phyloP scores from a whole-genome alignment of 2,113 vertebrate genomes.

The Tragelaphus scriptus region DNA sequence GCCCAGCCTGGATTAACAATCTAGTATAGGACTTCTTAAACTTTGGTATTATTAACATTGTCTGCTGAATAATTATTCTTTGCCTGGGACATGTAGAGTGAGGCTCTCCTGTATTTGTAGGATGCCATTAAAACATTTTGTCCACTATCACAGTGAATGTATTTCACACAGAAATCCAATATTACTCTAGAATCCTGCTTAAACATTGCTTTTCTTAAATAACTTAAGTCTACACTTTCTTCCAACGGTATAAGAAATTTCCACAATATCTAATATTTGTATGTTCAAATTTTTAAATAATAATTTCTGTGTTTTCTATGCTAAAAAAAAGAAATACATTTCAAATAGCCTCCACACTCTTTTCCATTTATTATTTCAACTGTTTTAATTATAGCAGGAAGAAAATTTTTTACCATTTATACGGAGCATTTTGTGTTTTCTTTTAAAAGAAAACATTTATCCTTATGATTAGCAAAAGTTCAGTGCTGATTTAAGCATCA shows the following conservation, averaged over 20 bases:
- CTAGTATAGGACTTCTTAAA: not conserved
- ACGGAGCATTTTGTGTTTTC: not conserved
- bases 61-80: not conserved
- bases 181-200: not conserved
- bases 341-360: not conserved
- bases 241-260: not conserved
- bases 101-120: not conserved
- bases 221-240: slow-evolving; percentile 18
- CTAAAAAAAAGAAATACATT: not conserved
- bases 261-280: not conserved
- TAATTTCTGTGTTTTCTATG: not conserved
- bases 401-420: not conserved
- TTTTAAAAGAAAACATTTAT: not conserved
- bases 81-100: not conserved
- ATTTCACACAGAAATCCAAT: not conserved
- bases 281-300: not conserved
- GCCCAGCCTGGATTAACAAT: not conserved
- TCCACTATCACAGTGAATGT: not conserved
- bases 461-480: not conserved
- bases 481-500: not conserved
- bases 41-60: not conserved
- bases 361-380: not conserved
- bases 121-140: not conserved
- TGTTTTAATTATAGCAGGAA: not conserved
- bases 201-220: slow-evolving; percentile 2